Base-by-base conservation (phyloP, 2,888 invertebrate genomes). In the Pristionchus maxplancki region DNA sequence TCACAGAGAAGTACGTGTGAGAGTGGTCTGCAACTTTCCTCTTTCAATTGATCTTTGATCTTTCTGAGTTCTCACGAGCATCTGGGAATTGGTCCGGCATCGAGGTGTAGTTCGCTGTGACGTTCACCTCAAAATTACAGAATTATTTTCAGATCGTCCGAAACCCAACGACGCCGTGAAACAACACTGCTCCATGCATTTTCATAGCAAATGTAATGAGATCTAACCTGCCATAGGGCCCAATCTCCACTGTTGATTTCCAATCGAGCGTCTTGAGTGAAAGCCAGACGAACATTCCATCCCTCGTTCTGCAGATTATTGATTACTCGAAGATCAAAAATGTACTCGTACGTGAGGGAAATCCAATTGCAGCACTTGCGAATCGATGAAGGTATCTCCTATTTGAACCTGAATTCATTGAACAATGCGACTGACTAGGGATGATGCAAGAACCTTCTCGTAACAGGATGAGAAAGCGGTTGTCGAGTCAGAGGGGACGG, bases 41-140 rank as follows among this genome's bases (percentile, higher is more conserved):
- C 24, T 62, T 20, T 0, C 50, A 37, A 53, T 53, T 53, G 37
- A 67, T 67, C 67, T 34, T 67, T 83, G 58, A 58, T 37, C 31
- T 83, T 83, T 50, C 1, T 5, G 11, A 40, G 5, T 6, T 64
- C 74, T 74, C 28, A 88, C 88, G 34, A 50, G 34, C 37, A 40
- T 37, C 24, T 3, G 34, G 28, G 81, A 91, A 91, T 0, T 71
- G 31, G 4, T n/a, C 58, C 0, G 90, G 71, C 67, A 89, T 88
- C 15, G 90, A 86, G 9, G 90, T 58, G 82, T 89, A 92, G 58
- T 92, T 91, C 1, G 92, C 91, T 28, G 89, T 89, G 0, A 92
- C 83, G 17, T 90, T 90, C 0, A 92, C 90, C 89, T 90, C 0
- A 31, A 71, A 4, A n/a, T n/a, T n/a, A n/a, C n/a, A n/a, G n/a